These are phyloP conservation scores for Pyrocoelia pectoralis DNA, from an alignment of 2,888 invertebrate species.

Conservation along the genomic window DNA sequence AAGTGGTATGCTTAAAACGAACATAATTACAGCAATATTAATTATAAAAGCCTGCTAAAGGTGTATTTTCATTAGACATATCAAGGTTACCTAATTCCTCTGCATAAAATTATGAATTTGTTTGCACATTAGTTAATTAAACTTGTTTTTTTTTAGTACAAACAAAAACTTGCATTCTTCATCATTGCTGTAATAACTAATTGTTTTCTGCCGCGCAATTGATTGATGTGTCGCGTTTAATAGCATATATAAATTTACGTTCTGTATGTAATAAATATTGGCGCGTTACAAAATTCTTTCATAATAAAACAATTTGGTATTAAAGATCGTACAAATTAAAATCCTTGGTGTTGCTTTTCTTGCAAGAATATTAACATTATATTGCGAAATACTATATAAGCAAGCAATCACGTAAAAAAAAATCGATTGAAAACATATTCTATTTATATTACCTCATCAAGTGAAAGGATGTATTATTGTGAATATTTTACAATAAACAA, in stretches of 20 bases:
- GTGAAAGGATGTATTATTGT: constrained; percentile 13
- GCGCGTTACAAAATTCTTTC: constrained; percentile 13
- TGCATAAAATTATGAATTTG: constrained; percentile 14
- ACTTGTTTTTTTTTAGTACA: not conserved
- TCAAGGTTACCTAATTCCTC: constrained; percentile 32
- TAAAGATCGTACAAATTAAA: constrained; percentile 13
- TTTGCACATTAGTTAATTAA: constrained; percentile 2
- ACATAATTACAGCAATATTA: constrained; percentile 28
- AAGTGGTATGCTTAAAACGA: constrained; percentile 9
- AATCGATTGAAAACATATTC: constrained; percentile 13
- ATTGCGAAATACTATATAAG: constrained; percentile 13
- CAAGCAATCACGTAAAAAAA: constrained; percentile 13
- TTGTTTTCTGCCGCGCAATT: constrained; percentile 4
- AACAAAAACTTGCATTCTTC: not conserved
- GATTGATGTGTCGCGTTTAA: constrained; percentile 4
- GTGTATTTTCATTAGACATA: constrained; percentile 29
- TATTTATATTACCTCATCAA: constrained; percentile 13
- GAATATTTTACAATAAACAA: constrained; percentile 12
- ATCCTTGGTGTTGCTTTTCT: constrained; percentile 14
- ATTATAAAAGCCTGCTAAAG: constrained; percentile 27
- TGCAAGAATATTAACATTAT: constrained; percentile 11
- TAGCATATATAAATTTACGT: constrained; percentile 1
- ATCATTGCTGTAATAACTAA: not conserved
- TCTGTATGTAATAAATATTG: constrained; percentile 7
- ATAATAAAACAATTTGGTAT: constrained; percentile 14